Evolutionary conservation across 2,113 vertebrate genomes (phyloP).

Genomic region (Pristiophorus japonicus): DNA sequence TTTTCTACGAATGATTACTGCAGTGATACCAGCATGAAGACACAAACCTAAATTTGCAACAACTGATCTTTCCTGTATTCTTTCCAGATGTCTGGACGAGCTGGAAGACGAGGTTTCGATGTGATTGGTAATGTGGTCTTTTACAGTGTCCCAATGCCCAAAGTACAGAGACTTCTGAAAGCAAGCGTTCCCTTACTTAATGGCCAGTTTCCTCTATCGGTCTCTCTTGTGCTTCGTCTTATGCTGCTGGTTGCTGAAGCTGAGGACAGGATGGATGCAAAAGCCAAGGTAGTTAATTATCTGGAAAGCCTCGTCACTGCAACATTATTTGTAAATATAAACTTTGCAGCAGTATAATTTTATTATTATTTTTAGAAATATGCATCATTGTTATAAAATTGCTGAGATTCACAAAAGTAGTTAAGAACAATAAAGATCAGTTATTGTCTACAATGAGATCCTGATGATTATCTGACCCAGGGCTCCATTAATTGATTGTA

Average conservation of each 20-base stretch:
- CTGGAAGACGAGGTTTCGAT: constrained; percentile 61
- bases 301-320: not conserved
- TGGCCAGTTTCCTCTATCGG: constrained; percentile 57
- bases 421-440: not conserved
- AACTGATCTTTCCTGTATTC: not conserved
- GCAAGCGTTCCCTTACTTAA: constrained; percentile 57
- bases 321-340: not conserved
- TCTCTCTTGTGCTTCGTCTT: constrained; percentile 53
- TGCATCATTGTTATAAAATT: not conserved
- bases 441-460: not conserved
- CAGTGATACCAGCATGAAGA: not conserved
- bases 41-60: not conserved
- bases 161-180: constrained; percentile 60
- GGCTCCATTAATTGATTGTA: not conserved
- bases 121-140: constrained; percentile 58
- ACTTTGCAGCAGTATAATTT: not conserved
- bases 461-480: not conserved
- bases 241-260: constrained; percentile 54
- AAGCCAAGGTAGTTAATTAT: constrained; percentile 52
- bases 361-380: not conserved
- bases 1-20: not conserved
- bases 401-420: not conserved
- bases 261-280: constrained; percentile 53
- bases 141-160: constrained; percentile 55
- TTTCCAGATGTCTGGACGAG: constrained; percentile 62